Conservation (phyloP, 2,888 invertebrate species). For the Sarcophaga carnaria region DNA sequence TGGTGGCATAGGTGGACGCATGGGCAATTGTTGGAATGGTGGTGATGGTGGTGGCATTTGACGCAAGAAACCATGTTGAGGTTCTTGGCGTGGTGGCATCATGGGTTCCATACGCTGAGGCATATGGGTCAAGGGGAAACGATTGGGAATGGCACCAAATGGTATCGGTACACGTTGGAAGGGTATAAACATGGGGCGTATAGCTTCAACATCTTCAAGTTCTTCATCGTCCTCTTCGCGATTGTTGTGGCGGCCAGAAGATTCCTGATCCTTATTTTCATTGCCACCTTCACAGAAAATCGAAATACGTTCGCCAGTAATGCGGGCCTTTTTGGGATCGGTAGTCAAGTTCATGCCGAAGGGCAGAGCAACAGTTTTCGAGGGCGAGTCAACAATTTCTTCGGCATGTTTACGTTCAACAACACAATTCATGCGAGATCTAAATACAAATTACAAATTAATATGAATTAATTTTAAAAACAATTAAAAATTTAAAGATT, state of each 20-base stretch:
- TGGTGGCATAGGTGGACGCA: conserved; percentile 81
- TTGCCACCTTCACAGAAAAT: conserved; percentile 93
- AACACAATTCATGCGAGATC: conserved; percentile 94
- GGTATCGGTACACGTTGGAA: conserved; percentile 82
- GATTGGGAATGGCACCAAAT: conserved; percentile 83
- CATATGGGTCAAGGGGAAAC: conserved; percentile 83
- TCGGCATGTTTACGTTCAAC: conserved; percentile 93
- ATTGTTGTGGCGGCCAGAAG: conserved; percentile 71
- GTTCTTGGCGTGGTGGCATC: conserved; percentile 76
- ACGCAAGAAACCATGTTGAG: conserved; percentile 77
- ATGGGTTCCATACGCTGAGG: conserved; percentile 75
- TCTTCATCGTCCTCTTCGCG: conserved; percentile 77
- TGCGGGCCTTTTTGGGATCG: conserved; percentile 87
- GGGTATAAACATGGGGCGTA: conserved; percentile 81
- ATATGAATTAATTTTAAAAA: neutral
- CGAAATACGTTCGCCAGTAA: conserved; percentile 92
- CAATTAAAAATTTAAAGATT: neutral
- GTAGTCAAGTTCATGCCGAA: conserved; percentile 87
- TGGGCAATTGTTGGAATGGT: conserved; percentile 81
- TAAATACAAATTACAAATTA: conserved; percentile 72
- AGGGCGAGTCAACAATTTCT: conserved; percentile 90
- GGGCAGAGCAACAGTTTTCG: conserved; percentile 85
- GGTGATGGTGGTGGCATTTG: conserved; percentile 80
- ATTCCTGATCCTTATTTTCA: conserved; percentile 74
- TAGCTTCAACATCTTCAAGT: conserved; percentile 79